Evolutionary conservation across 1,140 invertebrate species (phyloP), one percentile per base, ranked within the genome.

Genomic region (Zaprionus davidi): DNA sequence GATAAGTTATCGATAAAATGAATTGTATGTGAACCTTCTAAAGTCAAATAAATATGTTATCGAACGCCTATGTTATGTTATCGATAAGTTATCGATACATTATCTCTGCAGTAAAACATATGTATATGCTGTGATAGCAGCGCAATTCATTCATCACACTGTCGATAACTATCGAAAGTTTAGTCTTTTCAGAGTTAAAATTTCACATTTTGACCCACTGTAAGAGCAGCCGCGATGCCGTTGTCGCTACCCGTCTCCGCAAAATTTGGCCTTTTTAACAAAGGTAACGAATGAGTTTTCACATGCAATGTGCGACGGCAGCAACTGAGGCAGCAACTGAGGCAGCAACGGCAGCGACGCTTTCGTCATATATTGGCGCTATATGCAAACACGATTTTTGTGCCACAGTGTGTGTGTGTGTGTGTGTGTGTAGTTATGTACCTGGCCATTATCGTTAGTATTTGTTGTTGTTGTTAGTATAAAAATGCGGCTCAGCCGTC

Each of bases 341-440:
- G 28, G 31, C 9, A 24, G 55, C 60, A 28, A 38, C n/a, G 56
- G 67, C 74, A 51, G 17, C 70, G 65, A 62, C 55, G 74, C 81
- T 84, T 83, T 84, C 81, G 84, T 87, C 84, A 88, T 83, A 79
- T 88, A 87, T 87, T 83, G 83, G 83, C 79, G 51, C 53, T 71
- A 70, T 79, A 81, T 81, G 68, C 70, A 81, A 67, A 72, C 65
- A 71, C 63, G 59, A 69, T 55, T 28, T 55, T 28, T 41, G n/a
- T 44, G 36, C 36, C 11, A 13, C 5, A 49, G 31, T 62, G 62
- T 63, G 57, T 69, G 34, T 55, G 31, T 62, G 62, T 63, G 57
- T 69, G 34, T 78, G 41, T 72, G 41, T 79, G 68, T 74, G 46
- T 70, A 49, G 57, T 17, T 62, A 71, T 76, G 67, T 76, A 76